A percentile compares a stretch with the other conserved stretches of the same genome.
phyloP scores from a whole-genome alignment of 2,797 vertebrate genomes.

The Xenops minutus region DNA sequence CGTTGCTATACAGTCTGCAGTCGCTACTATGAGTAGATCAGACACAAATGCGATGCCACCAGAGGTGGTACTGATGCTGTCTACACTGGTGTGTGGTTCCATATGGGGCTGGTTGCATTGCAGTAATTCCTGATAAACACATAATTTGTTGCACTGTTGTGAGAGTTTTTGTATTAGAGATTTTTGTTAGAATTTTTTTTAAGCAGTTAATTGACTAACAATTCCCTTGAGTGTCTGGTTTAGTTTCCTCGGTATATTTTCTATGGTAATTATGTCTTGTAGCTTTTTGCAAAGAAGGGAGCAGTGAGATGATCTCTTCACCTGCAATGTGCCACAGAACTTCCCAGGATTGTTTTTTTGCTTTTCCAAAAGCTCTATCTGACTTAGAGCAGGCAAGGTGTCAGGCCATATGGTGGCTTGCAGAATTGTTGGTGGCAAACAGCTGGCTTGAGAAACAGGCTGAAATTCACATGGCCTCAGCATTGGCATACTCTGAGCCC shows the following conservation, averaged over 20 bases:
- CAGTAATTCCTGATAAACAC: not conserved
- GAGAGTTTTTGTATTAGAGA: not conserved
- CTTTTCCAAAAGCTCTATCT: not conserved
- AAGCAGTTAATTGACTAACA: not conserved
- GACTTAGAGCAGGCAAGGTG: not conserved
- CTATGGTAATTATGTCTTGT: not conserved
- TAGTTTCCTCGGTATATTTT: conserved; percentile 10
- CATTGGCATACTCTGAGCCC: not conserved
- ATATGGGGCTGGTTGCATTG: not conserved
- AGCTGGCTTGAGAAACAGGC: not conserved
- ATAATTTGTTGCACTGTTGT: not conserved
- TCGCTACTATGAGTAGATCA: not conserved
- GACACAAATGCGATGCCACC: not conserved
- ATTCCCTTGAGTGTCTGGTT: conserved; percentile 16
- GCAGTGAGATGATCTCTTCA: not conserved
- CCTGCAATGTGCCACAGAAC: not conserved
- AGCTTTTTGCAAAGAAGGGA: not conserved
- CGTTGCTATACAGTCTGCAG: not conserved
- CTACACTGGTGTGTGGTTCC: not conserved
- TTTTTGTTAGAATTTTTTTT: not conserved
- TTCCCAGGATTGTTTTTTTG: not conserved
- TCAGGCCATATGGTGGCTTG: not conserved
- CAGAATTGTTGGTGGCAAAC: not conserved
- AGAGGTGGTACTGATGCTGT: not conserved
- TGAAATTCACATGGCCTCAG: not conserved